A percentile compares a stretch with the other conserved stretches of the same genome.
phyloP scores from a whole-genome alignment of 2,113 vertebrate genomes.

The Corydoras maculifer region DNA sequence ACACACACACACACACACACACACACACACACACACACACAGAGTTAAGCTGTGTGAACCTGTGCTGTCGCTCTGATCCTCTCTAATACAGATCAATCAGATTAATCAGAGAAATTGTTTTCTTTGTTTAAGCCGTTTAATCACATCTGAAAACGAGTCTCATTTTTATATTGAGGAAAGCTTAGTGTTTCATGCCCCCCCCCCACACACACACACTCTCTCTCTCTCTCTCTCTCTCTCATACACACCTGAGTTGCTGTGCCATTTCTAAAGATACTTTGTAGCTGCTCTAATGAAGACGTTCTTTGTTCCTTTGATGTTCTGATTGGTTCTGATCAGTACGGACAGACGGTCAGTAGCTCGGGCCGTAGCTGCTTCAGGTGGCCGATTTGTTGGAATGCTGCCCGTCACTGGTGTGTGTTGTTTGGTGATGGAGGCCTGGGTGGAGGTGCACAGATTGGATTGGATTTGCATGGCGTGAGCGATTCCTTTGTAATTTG shows the following conservation, averaged over 20 bases:
- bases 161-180: constrained; percentile 45
- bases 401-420: neutral
- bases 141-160: constrained; percentile 72
- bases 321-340: too few relatives aligned
- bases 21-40: neutral
- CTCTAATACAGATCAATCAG: constrained; percentile 66
- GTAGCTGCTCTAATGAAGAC: too few relatives aligned
- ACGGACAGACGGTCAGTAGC: too few relatives aligned
- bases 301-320: too few relatives aligned
- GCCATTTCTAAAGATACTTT: too few relatives aligned
- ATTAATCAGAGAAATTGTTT: constrained; percentile 77
- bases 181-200: neutral
- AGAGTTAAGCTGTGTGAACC: constrained; percentile 51
- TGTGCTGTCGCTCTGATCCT: constrained; percentile 54
- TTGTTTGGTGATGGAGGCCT: neutral
- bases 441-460: constrained; percentile 57
- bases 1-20: constrained; percentile 8
- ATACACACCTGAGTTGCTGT: neutral
- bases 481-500: constrained; percentile 75
- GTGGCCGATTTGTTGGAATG: too few relatives aligned
- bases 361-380: too few relatives aligned
- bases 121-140: constrained; percentile 59
- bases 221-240: too few relatives aligned
- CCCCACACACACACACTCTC: neutral
- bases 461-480: constrained; percentile 70